These are phyloP conservation scores for Periplaneta americana DNA, from an alignment of 1,140 invertebrate genomes.

Conservation along the genomic window DNA sequence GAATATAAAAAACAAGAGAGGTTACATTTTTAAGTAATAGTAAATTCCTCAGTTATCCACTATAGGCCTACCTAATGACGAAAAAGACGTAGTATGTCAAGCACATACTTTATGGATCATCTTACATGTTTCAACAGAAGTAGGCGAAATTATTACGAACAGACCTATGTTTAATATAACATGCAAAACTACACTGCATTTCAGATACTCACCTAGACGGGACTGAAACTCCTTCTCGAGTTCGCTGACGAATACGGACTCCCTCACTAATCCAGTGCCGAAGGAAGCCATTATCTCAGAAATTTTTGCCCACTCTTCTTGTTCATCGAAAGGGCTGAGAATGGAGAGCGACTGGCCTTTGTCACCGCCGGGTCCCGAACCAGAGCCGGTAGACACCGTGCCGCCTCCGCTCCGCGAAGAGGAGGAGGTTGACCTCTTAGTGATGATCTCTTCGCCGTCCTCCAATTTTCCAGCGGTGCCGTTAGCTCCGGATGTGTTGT, in stretches of 20 bases:
- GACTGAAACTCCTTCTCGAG: slow-evolving; percentile 77
- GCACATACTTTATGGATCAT: too few relatives aligned
- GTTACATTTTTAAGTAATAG: too few relatives aligned
- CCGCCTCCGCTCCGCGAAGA: slow-evolving; percentile 11
- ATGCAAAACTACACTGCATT: too few relatives aligned
- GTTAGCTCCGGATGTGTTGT: slow-evolving; percentile 30
- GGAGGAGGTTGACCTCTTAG: not conserved
- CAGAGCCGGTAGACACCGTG: slow-evolving; percentile 17
- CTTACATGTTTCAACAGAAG: too few relatives aligned
- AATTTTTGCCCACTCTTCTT: slow-evolving; percentile 93
- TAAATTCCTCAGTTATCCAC: too few relatives aligned
- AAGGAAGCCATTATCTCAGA: slow-evolving; percentile 91
- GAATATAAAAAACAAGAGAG: too few relatives aligned
- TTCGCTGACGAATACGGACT: slow-evolving; percentile 78
- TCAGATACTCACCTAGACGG: slow-evolving; percentile 50
- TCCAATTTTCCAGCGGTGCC: slow-evolving; percentile 28
- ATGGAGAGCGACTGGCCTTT: slow-evolving; percentile 60
- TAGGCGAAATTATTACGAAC: too few relatives aligned
- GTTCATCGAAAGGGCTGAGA: slow-evolving; percentile 84
- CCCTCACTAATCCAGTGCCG: slow-evolving; percentile 69
- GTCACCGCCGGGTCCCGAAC: slow-evolving; percentile 33
- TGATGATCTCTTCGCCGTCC: slow-evolving; percentile 14
- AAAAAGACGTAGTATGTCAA: too few relatives aligned
- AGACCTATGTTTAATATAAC: too few relatives aligned
- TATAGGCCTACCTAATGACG: too few relatives aligned